phyloP scores from a whole-genome alignment of 2,113 vertebrate species.

The Larimichthys crocea region DNA sequence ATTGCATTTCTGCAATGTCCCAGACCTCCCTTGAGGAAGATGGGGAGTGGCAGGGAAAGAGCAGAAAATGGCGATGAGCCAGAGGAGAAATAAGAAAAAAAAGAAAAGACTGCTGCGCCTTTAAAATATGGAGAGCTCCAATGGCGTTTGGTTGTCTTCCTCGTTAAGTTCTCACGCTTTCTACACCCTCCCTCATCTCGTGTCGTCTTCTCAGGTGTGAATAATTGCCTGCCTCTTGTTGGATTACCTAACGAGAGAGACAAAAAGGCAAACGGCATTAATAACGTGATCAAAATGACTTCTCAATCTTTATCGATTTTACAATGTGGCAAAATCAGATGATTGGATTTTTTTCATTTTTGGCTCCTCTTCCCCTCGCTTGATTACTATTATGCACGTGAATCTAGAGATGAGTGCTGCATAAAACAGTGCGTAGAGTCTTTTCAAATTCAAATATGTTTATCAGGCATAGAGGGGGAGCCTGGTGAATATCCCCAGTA shows the following conservation, averaged over 20 bases:
- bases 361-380: neutral
- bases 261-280: neutral
- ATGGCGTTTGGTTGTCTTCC: conserved; percentile 41
- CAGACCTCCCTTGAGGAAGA: conserved; percentile 38
- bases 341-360: neutral
- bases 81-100: neutral
- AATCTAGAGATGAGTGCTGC: conserved; percentile 31
- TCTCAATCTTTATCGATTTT: conserved; percentile 12
- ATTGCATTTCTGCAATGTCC: conserved; percentile 53
- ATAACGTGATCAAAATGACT: conserved; percentile 27
- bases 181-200: conserved; percentile 10
- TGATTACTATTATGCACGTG: conserved; percentile 23
- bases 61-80: neutral
- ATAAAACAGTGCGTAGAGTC: conserved; percentile 38
- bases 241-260: conserved; percentile 25
- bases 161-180: conserved; percentile 37
- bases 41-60: conserved; percentile 40
- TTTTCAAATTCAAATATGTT: conserved; percentile 63
- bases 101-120: neutral
- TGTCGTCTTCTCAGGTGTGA: conserved; percentile 44
- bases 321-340: neutral
- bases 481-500: conserved; percentile 14
- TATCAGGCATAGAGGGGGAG: conserved; percentile 29
- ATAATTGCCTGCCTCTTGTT: conserved; percentile 44
- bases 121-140: conserved; percentile 37